These are phyloP conservation scores for Myrmophylax atrothorax DNA, from an alignment of 2,113 vertebrate species.

Conservation along the genomic window DNA sequence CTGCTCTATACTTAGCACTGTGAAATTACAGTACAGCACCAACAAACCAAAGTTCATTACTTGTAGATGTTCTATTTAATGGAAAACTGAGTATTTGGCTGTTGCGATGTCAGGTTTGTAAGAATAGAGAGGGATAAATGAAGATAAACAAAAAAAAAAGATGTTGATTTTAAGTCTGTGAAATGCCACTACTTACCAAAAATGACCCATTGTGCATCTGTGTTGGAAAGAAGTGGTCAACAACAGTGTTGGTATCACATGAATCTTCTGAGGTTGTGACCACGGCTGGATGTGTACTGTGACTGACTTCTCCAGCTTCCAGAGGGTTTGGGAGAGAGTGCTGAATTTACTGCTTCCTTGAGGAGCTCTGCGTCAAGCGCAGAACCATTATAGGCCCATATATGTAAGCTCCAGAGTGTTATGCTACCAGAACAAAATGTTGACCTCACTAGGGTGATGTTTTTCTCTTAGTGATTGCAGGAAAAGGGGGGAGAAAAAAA, in stretches of 20 bases:
- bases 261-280: neutral
- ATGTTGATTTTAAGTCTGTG: neutral
- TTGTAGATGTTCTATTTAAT: neutral
- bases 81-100: neutral
- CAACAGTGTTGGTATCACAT: neutral
- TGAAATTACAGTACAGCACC: neutral
- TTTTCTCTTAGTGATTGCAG: neutral
- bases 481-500: neutral
- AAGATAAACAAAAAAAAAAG: neutral
- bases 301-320: neutral
- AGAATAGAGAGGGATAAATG: neutral
- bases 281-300: neutral
- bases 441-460: neutral
- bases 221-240: neutral
- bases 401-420: neutral
- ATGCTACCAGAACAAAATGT: neutral
- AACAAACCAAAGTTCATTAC: neutral
- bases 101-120: neutral
- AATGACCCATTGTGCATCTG: neutral
- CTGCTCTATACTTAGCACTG: slow-evolving; percentile 28
- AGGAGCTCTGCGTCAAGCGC: neutral
- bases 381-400: neutral
- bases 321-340: neutral
- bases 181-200: neutral
- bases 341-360: neutral